These are phyloP conservation scores for Hippopotamus amphibius DNA, from an alignment of 2,113 vertebrate genomes.

Conservation along the genomic window DNA sequence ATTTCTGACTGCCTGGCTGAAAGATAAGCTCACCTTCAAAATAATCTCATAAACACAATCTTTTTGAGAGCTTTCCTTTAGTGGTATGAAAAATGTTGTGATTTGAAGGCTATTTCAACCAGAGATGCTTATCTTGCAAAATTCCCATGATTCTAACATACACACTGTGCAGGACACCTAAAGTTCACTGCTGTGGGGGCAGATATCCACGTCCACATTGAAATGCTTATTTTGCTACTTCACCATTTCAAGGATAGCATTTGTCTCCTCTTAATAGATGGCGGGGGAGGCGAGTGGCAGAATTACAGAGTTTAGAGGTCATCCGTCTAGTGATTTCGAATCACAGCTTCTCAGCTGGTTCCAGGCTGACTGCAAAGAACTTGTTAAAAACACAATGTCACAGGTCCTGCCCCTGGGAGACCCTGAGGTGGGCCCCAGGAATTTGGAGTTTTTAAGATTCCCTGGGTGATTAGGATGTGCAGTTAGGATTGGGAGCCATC, in stretches of 20 bases:
- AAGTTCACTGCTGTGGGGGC: neutral
- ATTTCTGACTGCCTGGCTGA: constrained; percentile 8
- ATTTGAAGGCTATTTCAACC: constrained; percentile 27
- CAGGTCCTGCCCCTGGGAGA: neutral
- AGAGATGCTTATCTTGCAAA: constrained; percentile 45
- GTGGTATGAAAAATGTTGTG: neutral
- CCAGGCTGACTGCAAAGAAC: neutral
- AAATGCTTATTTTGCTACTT: constrained; percentile 32
- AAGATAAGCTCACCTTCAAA: constrained; percentile 54
- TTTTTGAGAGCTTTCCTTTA: constrained; percentile 29
- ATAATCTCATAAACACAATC: neutral
- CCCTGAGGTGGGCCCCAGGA: neutral
- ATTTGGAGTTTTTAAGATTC: neutral
- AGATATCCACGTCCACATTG: neutral
- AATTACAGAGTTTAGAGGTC: neutral
- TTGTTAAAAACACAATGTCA: neutral
- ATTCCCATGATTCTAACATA: neutral
- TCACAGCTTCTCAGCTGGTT: neutral
- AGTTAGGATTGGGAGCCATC: neutral
- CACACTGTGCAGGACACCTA: neutral
- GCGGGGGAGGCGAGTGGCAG: neutral
- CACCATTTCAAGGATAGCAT: neutral
- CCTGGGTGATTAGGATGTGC: neutral
- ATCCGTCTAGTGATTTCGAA: constrained; percentile 1
- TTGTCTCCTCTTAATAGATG: constrained; percentile 22